Evolutionary conservation across 35 echinoderm and acorn worm genomes (phyloP).

Genomic region (Ophioderma brevispina): DNA sequence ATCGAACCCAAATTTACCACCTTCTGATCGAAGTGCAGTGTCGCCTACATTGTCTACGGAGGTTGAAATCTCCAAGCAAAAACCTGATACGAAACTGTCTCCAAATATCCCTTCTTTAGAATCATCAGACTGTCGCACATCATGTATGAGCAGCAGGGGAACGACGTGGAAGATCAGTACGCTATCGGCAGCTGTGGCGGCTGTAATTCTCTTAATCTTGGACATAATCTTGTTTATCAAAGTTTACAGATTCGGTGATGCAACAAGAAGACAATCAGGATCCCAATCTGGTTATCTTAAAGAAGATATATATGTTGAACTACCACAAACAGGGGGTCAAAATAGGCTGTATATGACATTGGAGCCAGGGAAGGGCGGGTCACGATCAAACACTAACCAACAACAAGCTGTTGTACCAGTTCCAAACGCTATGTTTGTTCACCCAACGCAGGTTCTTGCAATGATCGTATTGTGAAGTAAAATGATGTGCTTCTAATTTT

Average conservation of each 20-base stretch:
- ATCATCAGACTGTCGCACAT: not conserved
- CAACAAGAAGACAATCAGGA: not conserved
- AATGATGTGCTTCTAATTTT: no score
- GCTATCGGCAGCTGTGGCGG: not conserved
- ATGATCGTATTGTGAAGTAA: no score
- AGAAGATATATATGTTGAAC: not conserved
- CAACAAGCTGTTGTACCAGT: not conserved
- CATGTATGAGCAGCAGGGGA: not conserved
- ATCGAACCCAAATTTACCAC: not conserved
- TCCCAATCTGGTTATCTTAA: not conserved
- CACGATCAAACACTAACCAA: not conserved
- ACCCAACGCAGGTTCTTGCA: no score
- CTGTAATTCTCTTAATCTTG: not conserved
- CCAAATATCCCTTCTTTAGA: not conserved
- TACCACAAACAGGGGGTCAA: not conserved
- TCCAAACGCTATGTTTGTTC: no score
- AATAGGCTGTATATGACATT: not conserved
- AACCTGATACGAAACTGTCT: not conserved
- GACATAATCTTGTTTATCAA: not conserved
- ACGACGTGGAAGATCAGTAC: not conserved
- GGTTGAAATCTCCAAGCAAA: not conserved
- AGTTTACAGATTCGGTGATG: not conserved
- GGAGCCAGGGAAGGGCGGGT: not conserved
- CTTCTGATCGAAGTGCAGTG: not conserved
- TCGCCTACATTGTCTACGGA: not conserved